phyloP scores from a whole-genome alignment of 2,797 vertebrate genomes.

The Acestrorhynchus altus region DNA sequence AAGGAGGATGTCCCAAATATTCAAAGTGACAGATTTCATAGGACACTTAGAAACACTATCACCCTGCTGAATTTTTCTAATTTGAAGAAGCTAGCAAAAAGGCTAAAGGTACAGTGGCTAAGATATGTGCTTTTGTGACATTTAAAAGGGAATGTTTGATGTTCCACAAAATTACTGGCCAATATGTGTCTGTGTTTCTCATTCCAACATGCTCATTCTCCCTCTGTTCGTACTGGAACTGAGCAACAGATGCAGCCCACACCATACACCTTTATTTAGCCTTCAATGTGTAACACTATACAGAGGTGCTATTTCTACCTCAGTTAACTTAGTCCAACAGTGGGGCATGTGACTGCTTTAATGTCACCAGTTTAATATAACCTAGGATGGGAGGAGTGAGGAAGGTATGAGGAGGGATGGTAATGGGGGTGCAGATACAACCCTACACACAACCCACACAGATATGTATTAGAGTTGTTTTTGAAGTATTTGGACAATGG shows the following conservation, averaged over 20 bases:
- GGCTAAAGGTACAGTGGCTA: no score
- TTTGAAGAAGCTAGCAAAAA: no score
- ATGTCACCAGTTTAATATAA: conserved; percentile 79
- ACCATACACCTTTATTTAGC: conserved; percentile 81
- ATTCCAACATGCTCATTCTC: conserved; percentile 21
- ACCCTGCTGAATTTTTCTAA: no score
- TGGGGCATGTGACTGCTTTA: conserved; percentile 76
- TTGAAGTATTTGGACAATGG: no score
- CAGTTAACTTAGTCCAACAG: conserved; percentile 74
- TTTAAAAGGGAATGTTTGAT: no score
- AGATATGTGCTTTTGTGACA: no score
- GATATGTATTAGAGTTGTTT: not conserved
- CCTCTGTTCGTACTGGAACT: conserved; percentile 71
- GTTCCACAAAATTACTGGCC: not conserved
- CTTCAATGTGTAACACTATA: conserved; percentile 81
- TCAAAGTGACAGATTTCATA: no score
- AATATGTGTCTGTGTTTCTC: conserved; percentile 21
- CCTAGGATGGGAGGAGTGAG: conserved; percentile 58
- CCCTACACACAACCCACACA: not conserved
- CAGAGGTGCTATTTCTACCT: conserved; percentile 82
- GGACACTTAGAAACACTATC: no score
- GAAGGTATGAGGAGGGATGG: conserved; percentile 14
- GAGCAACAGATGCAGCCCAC: conserved; percentile 77
- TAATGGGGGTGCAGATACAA: conserved; percentile 20
- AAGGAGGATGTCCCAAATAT: no score